Conservation (phyloP, 2,113 vertebrate genomes). For the Scartelaos histophorus region DNA sequence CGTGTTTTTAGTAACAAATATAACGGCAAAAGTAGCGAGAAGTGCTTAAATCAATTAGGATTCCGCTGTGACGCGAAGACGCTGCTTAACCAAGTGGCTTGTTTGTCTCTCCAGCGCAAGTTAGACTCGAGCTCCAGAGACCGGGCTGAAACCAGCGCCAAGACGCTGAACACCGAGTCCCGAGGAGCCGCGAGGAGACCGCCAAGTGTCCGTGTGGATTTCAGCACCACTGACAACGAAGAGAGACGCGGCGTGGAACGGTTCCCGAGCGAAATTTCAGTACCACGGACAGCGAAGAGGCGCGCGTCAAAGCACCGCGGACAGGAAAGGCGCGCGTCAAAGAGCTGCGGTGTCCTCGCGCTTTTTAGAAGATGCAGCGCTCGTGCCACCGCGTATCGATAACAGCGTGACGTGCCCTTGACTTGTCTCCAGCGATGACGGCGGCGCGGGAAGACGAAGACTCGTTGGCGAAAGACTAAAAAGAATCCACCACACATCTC, state of each 20-base stretch:
- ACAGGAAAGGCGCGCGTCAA: slow-evolving; percentile 10
- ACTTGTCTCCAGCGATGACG: slow-evolving; percentile 51
- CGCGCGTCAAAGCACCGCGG: not conserved
- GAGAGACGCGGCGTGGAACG: not conserved
- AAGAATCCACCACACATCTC: slow-evolving; percentile 11
- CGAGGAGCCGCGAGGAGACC: not conserved
- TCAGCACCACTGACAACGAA: not conserved
- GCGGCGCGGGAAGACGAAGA: slow-evolving; percentile 49
- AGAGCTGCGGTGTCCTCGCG: slow-evolving; percentile 8
- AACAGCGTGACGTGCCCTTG: slow-evolving; percentile 55
- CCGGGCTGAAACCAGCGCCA: not conserved
- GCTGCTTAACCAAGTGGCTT: slow-evolving; percentile 51
- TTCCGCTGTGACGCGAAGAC: slow-evolving; percentile 39
- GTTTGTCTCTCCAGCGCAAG: slow-evolving; percentile 52
- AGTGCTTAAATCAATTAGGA: slow-evolving; percentile 30
- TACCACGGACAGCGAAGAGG: slow-evolving; percentile 64
- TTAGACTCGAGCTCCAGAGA: slow-evolving; percentile 41
- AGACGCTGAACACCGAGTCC: not conserved
- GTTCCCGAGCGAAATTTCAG: slow-evolving; percentile 19
- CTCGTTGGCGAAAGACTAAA: slow-evolving; percentile 53
- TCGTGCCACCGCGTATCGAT: slow-evolving; percentile 19
- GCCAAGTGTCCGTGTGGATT: not conserved
- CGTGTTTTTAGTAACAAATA: not conserved
- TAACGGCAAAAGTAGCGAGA: too few species aligned
- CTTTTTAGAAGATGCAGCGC: slow-evolving; percentile 40